These are phyloP conservation scores for Cheilosia variabilis DNA, from an alignment of 2,888 invertebrate species.

Conservation along the genomic window DNA sequence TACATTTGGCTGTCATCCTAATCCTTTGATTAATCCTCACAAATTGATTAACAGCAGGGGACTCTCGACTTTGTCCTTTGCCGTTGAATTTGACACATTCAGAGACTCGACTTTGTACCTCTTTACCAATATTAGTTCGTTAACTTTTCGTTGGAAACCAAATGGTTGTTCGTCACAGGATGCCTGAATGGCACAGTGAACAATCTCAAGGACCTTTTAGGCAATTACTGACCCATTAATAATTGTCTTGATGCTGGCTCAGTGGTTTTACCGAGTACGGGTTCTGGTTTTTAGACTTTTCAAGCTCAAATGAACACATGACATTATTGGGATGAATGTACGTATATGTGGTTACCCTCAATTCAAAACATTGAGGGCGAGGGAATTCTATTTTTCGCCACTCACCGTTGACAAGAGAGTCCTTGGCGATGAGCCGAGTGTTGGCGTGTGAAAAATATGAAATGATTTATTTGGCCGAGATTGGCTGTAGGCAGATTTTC, in stretches of 20 bases:
- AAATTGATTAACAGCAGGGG: constrained; percentile 58
- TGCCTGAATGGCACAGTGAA: constrained; percentile 41
- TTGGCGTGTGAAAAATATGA: constrained; percentile 13
- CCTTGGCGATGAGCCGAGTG: not conserved
- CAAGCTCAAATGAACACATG: constrained; percentile 48
- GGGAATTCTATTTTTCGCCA: constrained; percentile 21
- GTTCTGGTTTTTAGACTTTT: constrained; percentile 11
- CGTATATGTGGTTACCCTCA: constrained; percentile 8
- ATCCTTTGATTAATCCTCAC: constrained; percentile 68
- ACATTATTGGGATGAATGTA: constrained; percentile 5
- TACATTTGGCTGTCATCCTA: constrained; percentile 42
- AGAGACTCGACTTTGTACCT: not conserved
- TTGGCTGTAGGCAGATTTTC: constrained; percentile 12
- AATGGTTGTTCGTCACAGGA: constrained; percentile 4
- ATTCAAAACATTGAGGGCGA: not conserved
- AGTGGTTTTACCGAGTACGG: not conserved
- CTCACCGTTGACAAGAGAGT: not conserved
- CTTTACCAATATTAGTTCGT: not conserved
- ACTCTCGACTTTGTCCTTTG: constrained; percentile 47
- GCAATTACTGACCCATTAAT: constrained; percentile 75
- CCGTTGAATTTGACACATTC: constrained; percentile 35
- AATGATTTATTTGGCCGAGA: constrained; percentile 9
- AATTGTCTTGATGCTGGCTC: constrained; percentile 50
- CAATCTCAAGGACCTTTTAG: constrained; percentile 66
- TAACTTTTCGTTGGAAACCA: constrained; percentile 23